Conservation (phyloP, 2,888 invertebrate species). For the Zeuzera pyrina region DNA sequence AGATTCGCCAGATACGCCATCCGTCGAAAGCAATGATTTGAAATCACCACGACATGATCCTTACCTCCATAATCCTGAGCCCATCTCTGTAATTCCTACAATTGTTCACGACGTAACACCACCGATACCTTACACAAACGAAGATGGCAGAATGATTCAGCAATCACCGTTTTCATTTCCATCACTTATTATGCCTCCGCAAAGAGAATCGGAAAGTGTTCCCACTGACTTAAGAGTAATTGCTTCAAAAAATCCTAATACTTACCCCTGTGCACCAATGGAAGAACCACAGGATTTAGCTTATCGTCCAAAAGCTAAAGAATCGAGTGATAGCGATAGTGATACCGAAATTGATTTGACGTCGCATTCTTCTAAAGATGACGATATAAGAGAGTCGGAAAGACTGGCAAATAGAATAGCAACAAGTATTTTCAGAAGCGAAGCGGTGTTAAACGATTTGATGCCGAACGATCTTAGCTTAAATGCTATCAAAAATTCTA, state of each 20-base stretch:
- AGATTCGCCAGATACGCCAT: constrained; percentile 50
- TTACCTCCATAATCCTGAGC: constrained; percentile 44
- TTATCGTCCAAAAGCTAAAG: constrained; percentile 39
- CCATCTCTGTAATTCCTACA: constrained; percentile 24
- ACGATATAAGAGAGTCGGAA: constrained; percentile 58
- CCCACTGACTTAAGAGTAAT: constrained; percentile 60
- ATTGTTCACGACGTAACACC: constrained; percentile 41
- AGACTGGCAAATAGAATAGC: constrained; percentile 57
- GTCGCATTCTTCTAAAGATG: constrained; percentile 63
- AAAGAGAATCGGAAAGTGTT: constrained; percentile 41
- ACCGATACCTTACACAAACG: constrained; percentile 35
- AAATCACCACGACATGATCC: constrained; percentile 51
- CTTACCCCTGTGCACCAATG: constrained; percentile 39
- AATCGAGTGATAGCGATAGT: constrained; percentile 55
- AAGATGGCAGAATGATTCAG: constrained; percentile 49
- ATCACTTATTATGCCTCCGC: constrained; percentile 42
- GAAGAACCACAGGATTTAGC: constrained; percentile 58
- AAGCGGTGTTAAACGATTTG: constrained; percentile 57
- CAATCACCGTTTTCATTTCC: constrained; percentile 46
- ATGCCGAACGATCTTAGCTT: constrained; percentile 66
- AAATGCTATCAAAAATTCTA: constrained; percentile 37
- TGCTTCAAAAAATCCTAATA: constrained; percentile 32
- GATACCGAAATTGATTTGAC: constrained; percentile 68
- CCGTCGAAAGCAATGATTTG: constrained; percentile 40
- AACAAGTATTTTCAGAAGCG: constrained; percentile 58